Percentiles rank a stretch among this genome's conserved stretches.
These are phyloP conservation scores for Monodelphis domestica DNA, from an alignment of 2,797 vertebrate species.

Conservation along the genomic window DNA sequence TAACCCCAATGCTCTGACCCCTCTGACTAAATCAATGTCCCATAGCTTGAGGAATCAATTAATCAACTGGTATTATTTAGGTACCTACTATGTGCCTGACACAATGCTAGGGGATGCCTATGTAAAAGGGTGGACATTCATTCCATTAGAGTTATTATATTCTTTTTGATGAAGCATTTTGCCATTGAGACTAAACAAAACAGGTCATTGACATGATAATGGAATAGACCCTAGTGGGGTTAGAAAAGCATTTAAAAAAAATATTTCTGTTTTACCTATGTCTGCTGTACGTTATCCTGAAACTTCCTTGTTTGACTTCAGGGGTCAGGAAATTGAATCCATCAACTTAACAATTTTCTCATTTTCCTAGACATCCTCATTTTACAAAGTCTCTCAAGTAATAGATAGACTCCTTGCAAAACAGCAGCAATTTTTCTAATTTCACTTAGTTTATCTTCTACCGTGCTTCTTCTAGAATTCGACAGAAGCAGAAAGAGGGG, in stretches of 20 bases:
- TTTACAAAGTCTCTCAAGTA: background rate
- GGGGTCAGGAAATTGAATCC: background rate
- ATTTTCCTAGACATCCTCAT: background rate
- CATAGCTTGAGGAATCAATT: background rate
- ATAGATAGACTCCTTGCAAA: background rate
- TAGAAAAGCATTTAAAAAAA: background rate
- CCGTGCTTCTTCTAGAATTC: constrained; percentile 86
- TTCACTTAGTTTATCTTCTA: background rate
- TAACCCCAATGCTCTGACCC: background rate
- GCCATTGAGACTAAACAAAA: background rate
- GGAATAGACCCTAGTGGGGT: background rate
- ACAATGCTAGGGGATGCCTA: background rate
- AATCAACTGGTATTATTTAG: background rate
- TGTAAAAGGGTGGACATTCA: background rate
- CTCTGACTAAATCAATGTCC: too few species aligned
- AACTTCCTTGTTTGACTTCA: background rate
- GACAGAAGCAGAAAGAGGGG: constrained; percentile 96
- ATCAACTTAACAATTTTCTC: constrained; percentile 39
- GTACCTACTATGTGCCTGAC: background rate
- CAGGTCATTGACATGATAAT: background rate
- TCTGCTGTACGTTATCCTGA: background rate
- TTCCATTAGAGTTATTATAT: background rate
- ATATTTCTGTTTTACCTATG: background rate
- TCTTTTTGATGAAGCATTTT: background rate
- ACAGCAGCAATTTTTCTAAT: background rate